Percentiles rank a stretch among this genome's conserved stretches.
These are phyloP conservation scores for Ommatoiulus sabulosus DNA, from an alignment of 2,888 invertebrate species.

Conservation along the genomic window DNA sequence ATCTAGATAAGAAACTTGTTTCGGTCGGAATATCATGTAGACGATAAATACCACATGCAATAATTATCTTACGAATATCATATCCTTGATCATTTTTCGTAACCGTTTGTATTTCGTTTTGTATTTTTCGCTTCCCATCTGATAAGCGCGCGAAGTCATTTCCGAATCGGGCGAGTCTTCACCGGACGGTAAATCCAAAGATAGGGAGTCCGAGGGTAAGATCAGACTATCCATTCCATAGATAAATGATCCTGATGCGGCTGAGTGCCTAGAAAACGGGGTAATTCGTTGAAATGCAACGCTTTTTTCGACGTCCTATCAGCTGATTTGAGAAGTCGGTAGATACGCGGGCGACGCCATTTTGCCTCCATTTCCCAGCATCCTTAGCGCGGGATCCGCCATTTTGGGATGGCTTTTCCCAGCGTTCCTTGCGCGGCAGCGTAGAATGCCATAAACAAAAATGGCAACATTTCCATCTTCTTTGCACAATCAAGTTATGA, in stretches of 20 bases:
- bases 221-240: conserved; percentile 49
- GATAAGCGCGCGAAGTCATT: not conserved
- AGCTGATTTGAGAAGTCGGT: not conserved
- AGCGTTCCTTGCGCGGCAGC: conserved; percentile 16
- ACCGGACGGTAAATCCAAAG: conserved; percentile 38
- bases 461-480: conserved; percentile 56
- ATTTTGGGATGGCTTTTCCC: not conserved
- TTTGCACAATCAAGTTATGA: conserved; percentile 55
- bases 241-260: not conserved
- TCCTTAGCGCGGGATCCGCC: not conserved
- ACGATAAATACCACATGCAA: not conserved
- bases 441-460: conserved; percentile 49
- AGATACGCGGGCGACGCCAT: not conserved
- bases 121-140: conserved; percentile 64
- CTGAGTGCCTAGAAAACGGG: not conserved
- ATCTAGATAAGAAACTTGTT: too few species aligned
- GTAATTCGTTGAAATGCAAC: not conserved
- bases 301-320: not conserved
- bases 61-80: conserved; percentile 67
- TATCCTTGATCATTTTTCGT: conserved; percentile 66
- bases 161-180: conserved; percentile 51
- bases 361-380: not conserved
- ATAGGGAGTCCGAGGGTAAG: conserved; percentile 29
- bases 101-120: conserved; percentile 66
- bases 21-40: too few species aligned